Evolutionary conservation across 2,113 vertebrate species (phyloP), one percentile per base, ranked within the genome.

Genomic region (Miniopterus natalensis): DNA sequence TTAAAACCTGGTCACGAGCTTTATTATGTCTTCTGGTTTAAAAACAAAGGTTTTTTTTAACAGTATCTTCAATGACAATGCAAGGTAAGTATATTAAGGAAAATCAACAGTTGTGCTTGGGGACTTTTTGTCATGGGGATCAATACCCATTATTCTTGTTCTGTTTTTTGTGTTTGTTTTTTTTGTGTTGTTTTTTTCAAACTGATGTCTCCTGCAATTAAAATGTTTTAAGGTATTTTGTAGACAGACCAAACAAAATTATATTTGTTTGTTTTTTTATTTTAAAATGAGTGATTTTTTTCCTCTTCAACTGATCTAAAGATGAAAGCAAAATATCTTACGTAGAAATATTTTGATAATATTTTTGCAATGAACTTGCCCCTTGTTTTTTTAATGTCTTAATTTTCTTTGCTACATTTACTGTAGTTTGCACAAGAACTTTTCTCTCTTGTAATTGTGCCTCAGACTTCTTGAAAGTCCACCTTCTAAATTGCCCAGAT

Each of bases 71-170:
- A 92, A 92, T 98, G 97, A 97, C 98, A 97, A 96, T 97, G 25
- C 97, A 99, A 99, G 99, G 99, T 99, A 99, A 99, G 99, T 99
- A 99, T 98, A 96, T 81, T 95, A 97, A 98, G 92, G 90, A 96
- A 98, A 92, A 96, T 89, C 9, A 51, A 0, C 61, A 95, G 0
- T 59, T 97, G 86, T 91, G 92, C 88, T 96, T 96, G 80, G 84
- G 88, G 31, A 55, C 74, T 88, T 92, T 92, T 92, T 97, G 88
- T 95, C 80, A 84, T 77, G 27, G 94, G 49, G 17, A 49, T 92
- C 31, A 75, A 1, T 74, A 75, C 68, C 83, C 68, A 75, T 63
- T 75, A 27, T 66, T 84, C 21, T 49, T 85, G 31, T 78, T 90
- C 65, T 87, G 49, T 57, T 63, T 83, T 65, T 55, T 53, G 27